These are phyloP conservation scores for Clupea harengus DNA, from an alignment of 2,113 vertebrate genomes.

Conservation along the genomic window DNA sequence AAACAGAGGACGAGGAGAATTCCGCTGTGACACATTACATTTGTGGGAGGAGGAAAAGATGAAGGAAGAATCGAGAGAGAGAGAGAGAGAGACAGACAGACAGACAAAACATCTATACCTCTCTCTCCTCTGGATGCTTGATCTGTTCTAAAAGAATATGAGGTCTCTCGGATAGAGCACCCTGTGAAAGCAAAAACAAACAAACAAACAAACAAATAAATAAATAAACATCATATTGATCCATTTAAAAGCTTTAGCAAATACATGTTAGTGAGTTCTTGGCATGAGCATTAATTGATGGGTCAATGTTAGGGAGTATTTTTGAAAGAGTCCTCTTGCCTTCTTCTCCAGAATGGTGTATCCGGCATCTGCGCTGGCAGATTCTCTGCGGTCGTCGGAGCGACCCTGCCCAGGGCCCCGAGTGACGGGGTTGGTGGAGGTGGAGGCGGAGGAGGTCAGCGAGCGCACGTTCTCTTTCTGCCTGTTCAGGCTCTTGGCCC, in stretches of 20 bases:
- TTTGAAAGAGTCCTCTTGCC: conserved; percentile 56
- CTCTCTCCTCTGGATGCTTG: conserved; percentile 72
- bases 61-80: not conserved
- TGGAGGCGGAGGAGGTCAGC: conserved; percentile 37
- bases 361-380: conserved; percentile 85
- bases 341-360: conserved; percentile 90
- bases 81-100: not conserved
- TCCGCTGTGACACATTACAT: not conserved
- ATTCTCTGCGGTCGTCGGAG: conserved; percentile 79
- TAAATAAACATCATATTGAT: not conserved
- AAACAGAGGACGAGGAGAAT: not conserved
- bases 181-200: conserved; percentile 59
- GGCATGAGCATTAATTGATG: not conserved
- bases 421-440: conserved; percentile 40
- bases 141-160: conserved; percentile 81
- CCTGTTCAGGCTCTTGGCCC: conserved; percentile 87
- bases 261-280: not conserved
- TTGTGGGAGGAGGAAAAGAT: not conserved
- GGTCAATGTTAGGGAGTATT: not conserved
- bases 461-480: conserved; percentile 88
- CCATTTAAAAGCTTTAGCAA: not conserved
- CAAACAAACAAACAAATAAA: not conserved
- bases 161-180: conserved; percentile 79
- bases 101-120: conserved; percentile 55
- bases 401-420: conserved; percentile 65